A percentile compares a stretch with the other conserved stretches of the same genome.
phyloP scores from a whole-genome alignment of 1,140 invertebrate genomes.

The Zaprionus davidi region DNA sequence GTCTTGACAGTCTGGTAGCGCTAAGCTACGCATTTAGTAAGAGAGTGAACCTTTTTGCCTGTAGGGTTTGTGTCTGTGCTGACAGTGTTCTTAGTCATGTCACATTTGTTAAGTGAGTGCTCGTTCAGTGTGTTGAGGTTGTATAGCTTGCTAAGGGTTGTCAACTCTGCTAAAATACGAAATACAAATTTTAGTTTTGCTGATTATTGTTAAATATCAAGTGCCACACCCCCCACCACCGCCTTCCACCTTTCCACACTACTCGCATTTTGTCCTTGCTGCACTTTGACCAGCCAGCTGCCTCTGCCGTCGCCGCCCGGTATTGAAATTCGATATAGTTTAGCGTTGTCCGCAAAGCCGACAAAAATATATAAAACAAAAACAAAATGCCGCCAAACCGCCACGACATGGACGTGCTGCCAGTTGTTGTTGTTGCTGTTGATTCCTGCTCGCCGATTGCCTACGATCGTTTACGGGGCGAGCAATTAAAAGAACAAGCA shows the following conservation, averaged over 20 bases:
- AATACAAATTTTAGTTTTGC: too few relatives aligned
- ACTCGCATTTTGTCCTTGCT: background rate
- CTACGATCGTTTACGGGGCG: constrained; percentile 68
- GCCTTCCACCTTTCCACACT: too few relatives aligned
- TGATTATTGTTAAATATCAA: background rate
- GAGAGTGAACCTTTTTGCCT: too few relatives aligned
- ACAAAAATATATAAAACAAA: constrained; percentile 45
- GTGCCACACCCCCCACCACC: too few relatives aligned
- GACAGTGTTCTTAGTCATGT: background rate
- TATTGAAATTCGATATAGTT: constrained; percentile 76
- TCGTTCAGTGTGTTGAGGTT: too few relatives aligned
- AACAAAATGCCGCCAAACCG: constrained; percentile 62
- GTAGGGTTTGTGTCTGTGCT: too few relatives aligned
- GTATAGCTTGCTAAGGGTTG: background rate
- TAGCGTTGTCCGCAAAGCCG: constrained; percentile 73
- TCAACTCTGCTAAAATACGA: too few relatives aligned
- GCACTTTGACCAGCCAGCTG: constrained; percentile 16
- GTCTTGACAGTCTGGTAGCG: too few relatives aligned
- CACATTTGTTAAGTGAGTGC: too few relatives aligned
- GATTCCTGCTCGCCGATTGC: constrained; percentile 62
- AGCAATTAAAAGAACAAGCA: constrained; percentile 81
- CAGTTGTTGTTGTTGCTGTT: constrained; percentile 20
- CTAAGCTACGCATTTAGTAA: background rate
- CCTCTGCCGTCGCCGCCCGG: background rate
- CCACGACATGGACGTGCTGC: constrained; percentile 46